A percentile compares a stretch with the other conserved stretches of the same genome.
These are phyloP conservation scores for Lemur catta DNA, from an alignment of 2,797 vertebrate species.

Conservation along the genomic window DNA sequence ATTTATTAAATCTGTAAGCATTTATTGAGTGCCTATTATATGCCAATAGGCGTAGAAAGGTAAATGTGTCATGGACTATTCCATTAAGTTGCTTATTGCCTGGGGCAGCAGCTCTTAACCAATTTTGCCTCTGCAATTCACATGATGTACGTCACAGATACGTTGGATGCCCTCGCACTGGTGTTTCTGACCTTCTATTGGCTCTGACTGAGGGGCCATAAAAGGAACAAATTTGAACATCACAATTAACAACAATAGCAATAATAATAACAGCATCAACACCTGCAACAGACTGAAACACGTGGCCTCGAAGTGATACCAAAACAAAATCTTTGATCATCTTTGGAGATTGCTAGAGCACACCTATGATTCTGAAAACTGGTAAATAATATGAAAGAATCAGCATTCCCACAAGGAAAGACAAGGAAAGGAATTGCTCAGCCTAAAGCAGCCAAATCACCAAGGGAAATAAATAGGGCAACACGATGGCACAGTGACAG, in stretches of 20 bases:
- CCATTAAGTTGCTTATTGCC: background rate
- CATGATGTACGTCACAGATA: accelerated
- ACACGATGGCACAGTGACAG: background rate
- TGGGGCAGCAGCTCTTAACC: too few species aligned
- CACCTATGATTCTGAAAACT: background rate
- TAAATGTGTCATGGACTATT: background rate
- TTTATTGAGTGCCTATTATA: background rate
- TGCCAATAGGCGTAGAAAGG: background rate
- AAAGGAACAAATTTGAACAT: background rate
- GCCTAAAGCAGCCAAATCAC: background rate
- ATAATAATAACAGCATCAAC: background rate
- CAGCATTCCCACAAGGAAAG: background rate
- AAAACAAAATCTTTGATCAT: background rate
- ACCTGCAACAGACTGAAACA: background rate
- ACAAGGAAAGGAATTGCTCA: background rate
- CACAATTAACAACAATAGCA: background rate
- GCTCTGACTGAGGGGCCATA: background rate
- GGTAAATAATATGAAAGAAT: background rate
- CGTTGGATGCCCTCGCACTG: too few species aligned
- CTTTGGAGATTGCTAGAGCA: background rate
- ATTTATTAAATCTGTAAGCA: background rate
- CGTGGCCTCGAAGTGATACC: background rate
- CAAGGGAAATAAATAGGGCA: background rate
- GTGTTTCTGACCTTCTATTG: background rate
- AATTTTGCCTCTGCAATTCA: background rate